These are phyloP conservation scores for Ptychodera flava DNA, from an alignment of 35 echinoderm and acorn worm genomes.

Conservation along the genomic window DNA sequence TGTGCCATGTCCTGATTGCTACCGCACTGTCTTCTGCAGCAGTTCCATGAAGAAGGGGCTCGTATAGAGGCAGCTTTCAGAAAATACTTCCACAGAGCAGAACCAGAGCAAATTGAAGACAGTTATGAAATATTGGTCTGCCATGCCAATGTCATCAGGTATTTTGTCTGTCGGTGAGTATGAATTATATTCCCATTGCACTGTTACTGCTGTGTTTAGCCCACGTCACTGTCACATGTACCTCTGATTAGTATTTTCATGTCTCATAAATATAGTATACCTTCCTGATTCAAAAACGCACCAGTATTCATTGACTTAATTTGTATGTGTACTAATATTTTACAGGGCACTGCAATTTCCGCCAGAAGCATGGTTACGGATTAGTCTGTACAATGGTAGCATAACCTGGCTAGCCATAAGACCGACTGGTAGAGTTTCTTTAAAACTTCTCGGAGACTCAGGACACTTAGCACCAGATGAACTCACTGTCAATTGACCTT, in stretches of 20 bases:
- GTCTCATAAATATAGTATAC: too few relatives aligned
- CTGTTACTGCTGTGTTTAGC: too few relatives aligned
- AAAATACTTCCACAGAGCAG: conserved; percentile 93
- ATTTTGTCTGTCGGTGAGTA: conserved; percentile 96
- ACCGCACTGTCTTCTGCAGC: conserved; percentile 40
- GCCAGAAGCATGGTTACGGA: conserved; percentile 89
- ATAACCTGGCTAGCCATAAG: conserved; percentile 85
- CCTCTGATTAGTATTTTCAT: too few relatives aligned
- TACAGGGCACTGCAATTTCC: conserved; percentile 90
- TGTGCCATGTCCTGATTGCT: too few relatives aligned
- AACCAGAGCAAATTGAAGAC: conserved; percentile 62
- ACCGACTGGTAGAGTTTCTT: conserved; percentile 72
- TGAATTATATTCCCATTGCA: too few relatives aligned
- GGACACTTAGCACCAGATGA: conserved; percentile 79
- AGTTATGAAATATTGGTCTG: conserved; percentile 88
- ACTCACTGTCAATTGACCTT: conserved; percentile 35
- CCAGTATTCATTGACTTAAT: too few relatives aligned
- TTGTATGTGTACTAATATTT: too few relatives aligned
- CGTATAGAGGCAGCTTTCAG: conserved; percentile 93
- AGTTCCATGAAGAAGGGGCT: conserved; percentile 98
- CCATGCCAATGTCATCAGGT: conserved; percentile 97
- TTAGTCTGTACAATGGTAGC: conserved; percentile 86
- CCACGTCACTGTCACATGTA: too few relatives aligned
- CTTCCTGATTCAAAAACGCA: too few relatives aligned
- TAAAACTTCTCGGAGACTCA: conserved; percentile 61